A percentile compares a stretch with the other conserved stretches of the same genome.
Evolutionary conservation across 2,113 vertebrate species (phyloP).

Genomic region (Barnardius zonarius): DNA sequence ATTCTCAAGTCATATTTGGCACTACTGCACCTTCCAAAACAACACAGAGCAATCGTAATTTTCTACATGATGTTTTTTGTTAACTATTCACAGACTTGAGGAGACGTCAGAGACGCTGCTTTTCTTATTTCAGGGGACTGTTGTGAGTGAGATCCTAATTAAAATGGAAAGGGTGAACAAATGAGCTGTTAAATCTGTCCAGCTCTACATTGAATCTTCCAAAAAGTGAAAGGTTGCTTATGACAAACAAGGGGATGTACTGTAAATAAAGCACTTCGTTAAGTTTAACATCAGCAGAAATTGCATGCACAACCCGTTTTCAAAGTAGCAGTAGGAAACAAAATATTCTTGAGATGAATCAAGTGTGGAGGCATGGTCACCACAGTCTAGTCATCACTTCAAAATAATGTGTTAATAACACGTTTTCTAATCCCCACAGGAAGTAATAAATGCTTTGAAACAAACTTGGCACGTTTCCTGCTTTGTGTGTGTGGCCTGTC

Average conservation of each 20-base stretch:
- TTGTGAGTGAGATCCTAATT: neutral
- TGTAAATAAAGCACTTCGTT: slow-evolving; percentile 8
- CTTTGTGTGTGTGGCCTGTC: slow-evolving; percentile 91
- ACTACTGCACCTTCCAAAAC: neutral
- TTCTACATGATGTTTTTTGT: neutral
- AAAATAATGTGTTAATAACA: slow-evolving; percentile 38
- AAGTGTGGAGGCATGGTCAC: slow-evolving; percentile 11
- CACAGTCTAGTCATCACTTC: slow-evolving; percentile 8
- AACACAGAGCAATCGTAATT: neutral
- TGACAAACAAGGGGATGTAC: neutral
- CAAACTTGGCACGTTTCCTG: slow-evolving; percentile 97
- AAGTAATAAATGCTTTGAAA: slow-evolving; percentile 97
- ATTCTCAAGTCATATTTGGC: slow-evolving; percentile 17
- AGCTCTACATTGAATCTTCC: neutral
- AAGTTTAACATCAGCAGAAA: neutral
- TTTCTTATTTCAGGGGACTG: neutral
- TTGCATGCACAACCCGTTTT: neutral
- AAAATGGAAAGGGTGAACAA: neutral
- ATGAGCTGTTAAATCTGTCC: neutral
- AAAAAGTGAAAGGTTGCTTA: neutral
- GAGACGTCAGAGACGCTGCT: neutral
- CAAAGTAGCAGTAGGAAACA: neutral
- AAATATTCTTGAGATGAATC: neutral
- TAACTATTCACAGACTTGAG: neutral
- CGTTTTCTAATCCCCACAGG: slow-evolving; percentile 75